Percentiles rank a stretch among this genome's conserved stretches.
phyloP scores from a whole-genome alignment of 2,797 vertebrate genomes.

The Cirrhinus mrigala region DNA sequence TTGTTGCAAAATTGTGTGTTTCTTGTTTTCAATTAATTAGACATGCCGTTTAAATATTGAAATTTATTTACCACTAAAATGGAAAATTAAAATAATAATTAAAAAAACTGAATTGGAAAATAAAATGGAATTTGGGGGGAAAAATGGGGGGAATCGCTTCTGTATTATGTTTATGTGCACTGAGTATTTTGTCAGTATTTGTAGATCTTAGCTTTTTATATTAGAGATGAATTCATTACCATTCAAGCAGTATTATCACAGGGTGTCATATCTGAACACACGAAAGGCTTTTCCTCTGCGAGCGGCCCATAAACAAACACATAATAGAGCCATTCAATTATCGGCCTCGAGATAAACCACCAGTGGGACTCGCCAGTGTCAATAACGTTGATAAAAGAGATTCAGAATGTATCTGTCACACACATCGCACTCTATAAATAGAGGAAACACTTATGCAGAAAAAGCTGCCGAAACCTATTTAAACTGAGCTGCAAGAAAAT shows the following conservation, averaged over 20 bases:
- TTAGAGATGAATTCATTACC: constrained; percentile 21
- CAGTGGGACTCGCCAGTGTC: constrained; percentile 15
- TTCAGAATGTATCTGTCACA: constrained; percentile 24
- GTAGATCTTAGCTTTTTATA: neutral
- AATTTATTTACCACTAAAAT: too few species aligned
- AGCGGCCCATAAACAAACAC: constrained; percentile 30
- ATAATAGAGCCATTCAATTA: constrained; percentile 41
- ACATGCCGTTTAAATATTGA: too few species aligned
- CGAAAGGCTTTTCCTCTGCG: neutral
- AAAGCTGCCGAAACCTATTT: constrained; percentile 21
- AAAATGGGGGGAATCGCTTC: neutral
- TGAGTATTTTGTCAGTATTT: neutral
- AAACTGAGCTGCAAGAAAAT: constrained; percentile 17
- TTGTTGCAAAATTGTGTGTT: neutral
- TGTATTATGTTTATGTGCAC: neutral
- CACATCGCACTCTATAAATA: constrained; percentile 21
- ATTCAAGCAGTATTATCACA: constrained; percentile 5
- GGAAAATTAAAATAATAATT: too few species aligned
- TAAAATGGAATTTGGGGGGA: neutral
- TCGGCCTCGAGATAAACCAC: constrained; percentile 15
- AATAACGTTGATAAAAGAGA: constrained; percentile 26
- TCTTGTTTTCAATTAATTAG: neutral
- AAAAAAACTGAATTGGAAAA: too few species aligned
- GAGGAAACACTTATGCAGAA: neutral
- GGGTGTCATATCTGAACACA: constrained; percentile 30